Conservation (phyloP, 2,888 invertebrate species). For the Drosophila conformis region DNA sequence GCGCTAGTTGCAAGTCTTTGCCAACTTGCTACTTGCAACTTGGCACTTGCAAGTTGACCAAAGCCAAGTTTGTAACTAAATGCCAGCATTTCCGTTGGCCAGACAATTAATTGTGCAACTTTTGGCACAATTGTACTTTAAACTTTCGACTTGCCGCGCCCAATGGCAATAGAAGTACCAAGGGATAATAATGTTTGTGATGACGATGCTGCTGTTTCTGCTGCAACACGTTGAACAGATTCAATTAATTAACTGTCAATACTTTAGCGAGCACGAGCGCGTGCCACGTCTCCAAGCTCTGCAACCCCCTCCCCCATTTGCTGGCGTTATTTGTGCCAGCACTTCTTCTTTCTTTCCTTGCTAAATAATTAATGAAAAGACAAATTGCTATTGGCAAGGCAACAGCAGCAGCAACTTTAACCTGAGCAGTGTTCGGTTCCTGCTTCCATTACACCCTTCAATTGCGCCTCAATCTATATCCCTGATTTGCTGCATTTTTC, state of each 20-base stretch:
- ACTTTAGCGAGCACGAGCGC: slow-evolving; percentile 52
- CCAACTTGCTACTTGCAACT: slow-evolving; percentile 29
- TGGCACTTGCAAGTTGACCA: slow-evolving; percentile 43
- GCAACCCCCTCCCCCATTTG: background rate
- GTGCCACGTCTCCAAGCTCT: slow-evolving; percentile 20
- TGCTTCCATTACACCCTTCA: slow-evolving; percentile 7
- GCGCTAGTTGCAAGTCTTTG: slow-evolving; percentile 62
- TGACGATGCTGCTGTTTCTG: slow-evolving; percentile 27
- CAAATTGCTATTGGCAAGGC: slow-evolving; percentile 67
- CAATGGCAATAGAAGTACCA: slow-evolving; percentile 16
- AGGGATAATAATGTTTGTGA: slow-evolving; percentile 4
- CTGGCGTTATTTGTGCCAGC: slow-evolving; percentile 31
- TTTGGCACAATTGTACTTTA: slow-evolving; percentile 59
- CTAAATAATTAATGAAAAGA: slow-evolving; percentile 78
- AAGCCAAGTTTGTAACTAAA: slow-evolving; percentile 56
- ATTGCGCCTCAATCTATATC: slow-evolving; percentile 21
- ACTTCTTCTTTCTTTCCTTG: slow-evolving; percentile 38
- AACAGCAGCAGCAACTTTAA: slow-evolving; percentile 3
- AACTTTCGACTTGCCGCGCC: slow-evolving; percentile 46
- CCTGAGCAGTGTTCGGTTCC: background rate
- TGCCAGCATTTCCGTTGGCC: slow-evolving; percentile 51
- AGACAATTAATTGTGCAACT: slow-evolving; percentile 60
- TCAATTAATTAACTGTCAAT: slow-evolving; percentile 77
- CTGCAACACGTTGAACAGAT: slow-evolving; percentile 68
- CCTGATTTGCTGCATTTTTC: background rate